phyloP scores from a whole-genome alignment of 2,113 vertebrate species.

The Pterocles orientalis region DNA sequence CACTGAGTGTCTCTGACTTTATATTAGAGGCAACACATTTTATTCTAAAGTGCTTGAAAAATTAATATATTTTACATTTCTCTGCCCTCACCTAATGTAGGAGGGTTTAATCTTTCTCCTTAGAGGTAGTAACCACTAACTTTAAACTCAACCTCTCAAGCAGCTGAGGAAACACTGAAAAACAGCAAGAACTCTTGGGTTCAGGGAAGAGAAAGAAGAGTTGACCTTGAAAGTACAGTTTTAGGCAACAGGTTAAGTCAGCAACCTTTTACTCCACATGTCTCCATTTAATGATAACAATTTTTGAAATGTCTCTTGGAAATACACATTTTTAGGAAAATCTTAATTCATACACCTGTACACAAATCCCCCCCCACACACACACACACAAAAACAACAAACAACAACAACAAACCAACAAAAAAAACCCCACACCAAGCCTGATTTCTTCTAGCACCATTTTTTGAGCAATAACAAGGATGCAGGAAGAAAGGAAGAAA shows the following conservation, averaged over 20 bases:
- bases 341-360: not conserved
- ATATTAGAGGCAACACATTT: not conserved
- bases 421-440: not conserved
- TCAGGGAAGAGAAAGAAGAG: not conserved
- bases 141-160: not conserved
- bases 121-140: not conserved
- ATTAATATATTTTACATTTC: not conserved
- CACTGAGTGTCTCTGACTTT: not conserved
- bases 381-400: not conserved
- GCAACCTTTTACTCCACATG: not conserved
- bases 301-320: not conserved
- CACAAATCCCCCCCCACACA: not conserved
- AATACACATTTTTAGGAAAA: not conserved
- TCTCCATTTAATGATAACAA: not conserved
- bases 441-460: not conserved
- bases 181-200: not conserved
- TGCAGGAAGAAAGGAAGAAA: not conserved
- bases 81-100: not conserved
- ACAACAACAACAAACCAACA: rapidly evolving
- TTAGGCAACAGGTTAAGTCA: not conserved
- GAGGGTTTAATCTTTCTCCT: not conserved
- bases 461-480: not conserved
- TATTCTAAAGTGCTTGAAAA: not conserved
- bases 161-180: not conserved
- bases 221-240: not conserved